phyloP scores from a whole-genome alignment of 2,888 invertebrate genomes.

The Folsomia candida region DNA sequence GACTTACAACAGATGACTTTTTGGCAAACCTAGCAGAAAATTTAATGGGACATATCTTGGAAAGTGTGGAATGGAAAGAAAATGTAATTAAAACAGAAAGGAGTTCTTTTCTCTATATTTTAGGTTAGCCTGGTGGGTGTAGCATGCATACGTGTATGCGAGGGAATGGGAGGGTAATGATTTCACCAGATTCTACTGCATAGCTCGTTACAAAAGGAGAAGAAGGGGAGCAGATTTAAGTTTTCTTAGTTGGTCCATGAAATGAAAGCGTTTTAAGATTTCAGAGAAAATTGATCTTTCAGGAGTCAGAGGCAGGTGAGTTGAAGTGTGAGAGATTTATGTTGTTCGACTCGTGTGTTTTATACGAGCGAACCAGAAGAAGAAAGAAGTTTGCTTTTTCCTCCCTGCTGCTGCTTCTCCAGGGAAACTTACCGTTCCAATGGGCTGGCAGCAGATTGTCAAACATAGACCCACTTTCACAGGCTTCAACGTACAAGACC shows the following conservation, averaged over 20 bases:
- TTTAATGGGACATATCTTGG: background rate
- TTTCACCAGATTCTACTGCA: background rate
- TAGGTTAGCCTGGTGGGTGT: no score
- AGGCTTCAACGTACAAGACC: constrained; percentile 63
- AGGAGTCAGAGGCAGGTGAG: background rate
- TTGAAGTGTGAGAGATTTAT: constrained; percentile 5
- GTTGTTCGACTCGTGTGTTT: no score
- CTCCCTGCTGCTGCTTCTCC: background rate
- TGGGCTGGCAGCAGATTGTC: constrained; percentile 57
- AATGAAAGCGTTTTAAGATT: background rate
- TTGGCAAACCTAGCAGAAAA: constrained; percentile 5
- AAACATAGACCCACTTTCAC: constrained; percentile 65
- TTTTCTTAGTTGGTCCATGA: background rate
- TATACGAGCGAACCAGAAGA: no score
- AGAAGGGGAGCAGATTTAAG: background rate
- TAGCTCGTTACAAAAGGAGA: background rate
- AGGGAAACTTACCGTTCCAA: constrained; percentile 56
- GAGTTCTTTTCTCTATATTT: background rate
- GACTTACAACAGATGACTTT: no score
- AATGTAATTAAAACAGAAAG: background rate
- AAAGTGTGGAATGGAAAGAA: background rate
- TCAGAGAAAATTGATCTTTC: background rate
- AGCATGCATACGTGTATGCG: no score
- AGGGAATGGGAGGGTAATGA: background rate
- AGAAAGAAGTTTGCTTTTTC: background rate